Evolutionary conservation across 2,113 vertebrate genomes (phyloP).

Genomic region (Hipposideros armiger): DNA sequence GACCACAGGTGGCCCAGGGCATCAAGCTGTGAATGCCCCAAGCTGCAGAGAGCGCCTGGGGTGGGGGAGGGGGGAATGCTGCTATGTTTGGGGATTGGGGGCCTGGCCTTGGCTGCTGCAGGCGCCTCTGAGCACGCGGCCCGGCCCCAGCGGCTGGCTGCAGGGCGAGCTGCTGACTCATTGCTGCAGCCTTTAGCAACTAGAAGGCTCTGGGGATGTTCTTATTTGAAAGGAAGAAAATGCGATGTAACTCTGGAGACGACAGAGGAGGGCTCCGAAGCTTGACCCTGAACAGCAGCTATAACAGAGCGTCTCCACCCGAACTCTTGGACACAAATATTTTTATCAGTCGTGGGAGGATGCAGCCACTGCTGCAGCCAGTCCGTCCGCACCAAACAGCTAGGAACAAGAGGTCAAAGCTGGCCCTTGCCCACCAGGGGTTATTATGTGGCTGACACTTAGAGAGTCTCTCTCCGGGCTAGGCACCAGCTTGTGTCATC

Average conservation of each 20-base stretch:
- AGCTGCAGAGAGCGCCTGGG: not conserved
- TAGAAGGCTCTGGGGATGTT: not conserved
- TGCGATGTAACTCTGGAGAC: rapidly evolving
- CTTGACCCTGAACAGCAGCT: not conserved
- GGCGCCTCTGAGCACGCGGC: too few species aligned
- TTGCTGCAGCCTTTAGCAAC: not conserved
- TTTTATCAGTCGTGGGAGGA: not conserved
- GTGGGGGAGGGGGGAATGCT: too few species aligned
- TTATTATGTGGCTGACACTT: not conserved
- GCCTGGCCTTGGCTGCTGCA: too few species aligned
- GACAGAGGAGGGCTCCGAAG: not conserved
- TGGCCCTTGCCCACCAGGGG: not conserved
- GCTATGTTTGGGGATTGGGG: too few species aligned
- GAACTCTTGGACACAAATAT: not conserved
- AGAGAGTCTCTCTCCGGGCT: not conserved
- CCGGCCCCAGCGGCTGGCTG: not conserved
- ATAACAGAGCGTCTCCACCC: not conserved
- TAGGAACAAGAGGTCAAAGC: not conserved
- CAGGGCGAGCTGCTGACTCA: conserved; percentile 48
- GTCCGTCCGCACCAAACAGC: too few species aligned
- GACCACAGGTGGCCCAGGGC: not conserved
- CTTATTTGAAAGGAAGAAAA: too few species aligned
- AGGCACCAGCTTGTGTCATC: not conserved
- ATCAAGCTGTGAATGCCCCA: too few species aligned
- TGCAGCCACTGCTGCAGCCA: not conserved